Percentiles rank a stretch among this genome's conserved stretches.
These are phyloP conservation scores for Cossypha caffra DNA, from an alignment of 2,797 vertebrate genomes.

Conservation along the genomic window DNA sequence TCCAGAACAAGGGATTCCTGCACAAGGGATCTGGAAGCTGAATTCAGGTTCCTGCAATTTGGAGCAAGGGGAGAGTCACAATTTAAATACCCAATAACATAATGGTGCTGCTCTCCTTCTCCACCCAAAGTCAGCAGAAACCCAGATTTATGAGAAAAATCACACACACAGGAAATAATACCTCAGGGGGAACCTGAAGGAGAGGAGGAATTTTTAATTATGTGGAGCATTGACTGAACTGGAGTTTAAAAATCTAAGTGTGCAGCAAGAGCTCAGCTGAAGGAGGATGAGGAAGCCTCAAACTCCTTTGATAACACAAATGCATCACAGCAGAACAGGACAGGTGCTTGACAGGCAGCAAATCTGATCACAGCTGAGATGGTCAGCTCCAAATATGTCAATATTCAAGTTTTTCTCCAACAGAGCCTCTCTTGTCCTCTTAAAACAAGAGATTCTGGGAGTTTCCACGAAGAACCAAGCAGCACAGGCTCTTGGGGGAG, in stretches of 20 bases:
- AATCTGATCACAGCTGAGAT: neutral
- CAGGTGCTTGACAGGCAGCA: neutral
- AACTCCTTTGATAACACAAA: neutral
- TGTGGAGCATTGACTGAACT: neutral
- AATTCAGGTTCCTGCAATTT: neutral
- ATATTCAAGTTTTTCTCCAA: neutral
- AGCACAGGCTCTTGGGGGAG: neutral
- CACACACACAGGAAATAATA: neutral
- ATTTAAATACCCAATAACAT: neutral
- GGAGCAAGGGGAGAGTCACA: neutral
- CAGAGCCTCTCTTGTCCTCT: neutral
- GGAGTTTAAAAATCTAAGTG: neutral
- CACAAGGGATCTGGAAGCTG: neutral
- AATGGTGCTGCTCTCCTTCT: neutral
- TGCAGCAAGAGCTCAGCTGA: neutral
- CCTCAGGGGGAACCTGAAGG: neutral
- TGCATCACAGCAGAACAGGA: neutral
- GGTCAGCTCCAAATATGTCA: neutral
- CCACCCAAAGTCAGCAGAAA: neutral
- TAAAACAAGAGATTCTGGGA: neutral
- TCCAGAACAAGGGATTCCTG: neutral
- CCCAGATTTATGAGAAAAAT: neutral
- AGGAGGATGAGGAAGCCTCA: neutral
- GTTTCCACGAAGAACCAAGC: neutral
- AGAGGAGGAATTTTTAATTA: neutral